A percentile compares a stretch with the other conserved stretches of the same genome.
phyloP scores from a whole-genome alignment of 1,140 invertebrate genomes.

The Arion vulgaris region DNA sequence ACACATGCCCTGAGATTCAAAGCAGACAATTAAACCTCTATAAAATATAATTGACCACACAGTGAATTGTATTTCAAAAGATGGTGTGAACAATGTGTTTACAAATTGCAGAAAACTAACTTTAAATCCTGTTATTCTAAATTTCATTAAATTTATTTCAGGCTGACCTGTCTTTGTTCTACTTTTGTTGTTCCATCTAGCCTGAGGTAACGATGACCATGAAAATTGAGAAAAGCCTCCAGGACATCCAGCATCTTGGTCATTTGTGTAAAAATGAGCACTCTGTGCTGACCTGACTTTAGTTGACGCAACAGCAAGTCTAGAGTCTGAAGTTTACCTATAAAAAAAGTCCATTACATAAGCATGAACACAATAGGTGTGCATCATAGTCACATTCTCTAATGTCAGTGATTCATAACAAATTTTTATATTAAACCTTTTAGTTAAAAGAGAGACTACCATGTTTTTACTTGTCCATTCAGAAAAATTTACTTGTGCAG shows the following conservation, averaged over 20 bases:
- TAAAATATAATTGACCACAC: too few relatives aligned
- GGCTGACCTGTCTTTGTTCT: conserved; percentile 88
- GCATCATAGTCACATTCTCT: neutral
- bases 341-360: conserved; percentile 36
- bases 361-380: too few relatives aligned
- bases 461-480: too few relatives aligned
- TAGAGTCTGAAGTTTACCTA: conserved; percentile 81
- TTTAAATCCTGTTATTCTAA: too few relatives aligned
- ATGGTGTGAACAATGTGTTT: too few relatives aligned
- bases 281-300: conserved; percentile 89
- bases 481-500: too few relatives aligned
- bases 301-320: conserved; percentile 87
- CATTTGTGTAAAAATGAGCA: conserved; percentile 99
- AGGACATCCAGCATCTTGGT: conserved; percentile 98
- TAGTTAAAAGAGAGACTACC: too few relatives aligned
- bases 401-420: neutral
- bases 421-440: too few relatives aligned
- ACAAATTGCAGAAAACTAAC: too few relatives aligned
- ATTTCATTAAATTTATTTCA: neutral
- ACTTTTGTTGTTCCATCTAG: conserved; percentile 98
- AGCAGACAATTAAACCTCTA: too few relatives aligned
- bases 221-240: conserved; percentile 96
- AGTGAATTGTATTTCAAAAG: too few relatives aligned
- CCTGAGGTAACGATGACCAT: conserved; percentile 95
- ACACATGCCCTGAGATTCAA: too few relatives aligned